These are phyloP conservation scores for Fratercula arctica DNA, from an alignment of 2,797 vertebrate species.

Conservation along the genomic window DNA sequence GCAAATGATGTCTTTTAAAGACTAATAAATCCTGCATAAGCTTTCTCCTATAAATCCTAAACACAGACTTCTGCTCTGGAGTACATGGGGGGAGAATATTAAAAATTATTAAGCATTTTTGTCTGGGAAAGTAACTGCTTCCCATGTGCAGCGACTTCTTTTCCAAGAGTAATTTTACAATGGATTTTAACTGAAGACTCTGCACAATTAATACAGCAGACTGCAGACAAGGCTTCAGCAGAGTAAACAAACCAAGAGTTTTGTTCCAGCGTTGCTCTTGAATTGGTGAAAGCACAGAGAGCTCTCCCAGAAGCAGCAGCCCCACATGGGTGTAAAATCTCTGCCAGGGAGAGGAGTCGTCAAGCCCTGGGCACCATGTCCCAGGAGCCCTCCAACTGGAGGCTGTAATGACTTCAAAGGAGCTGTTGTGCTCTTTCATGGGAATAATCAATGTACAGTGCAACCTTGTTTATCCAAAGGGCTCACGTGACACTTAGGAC, in stretches of 20 bases:
- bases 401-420: conserved; percentile 44
- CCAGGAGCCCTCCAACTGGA: neutral
- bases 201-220: neutral
- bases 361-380: neutral
- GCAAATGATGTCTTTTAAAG: conserved; percentile 32
- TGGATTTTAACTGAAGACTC: neutral
- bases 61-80: neutral
- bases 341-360: neutral
- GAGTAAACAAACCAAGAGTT: neutral
- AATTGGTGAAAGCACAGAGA: neutral
- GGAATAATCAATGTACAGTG: conserved; percentile 46
- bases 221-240: neutral
- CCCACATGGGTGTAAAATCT: neutral
- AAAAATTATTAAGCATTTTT: neutral
- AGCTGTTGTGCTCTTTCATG: conserved; percentile 31
- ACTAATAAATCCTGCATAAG: conserved; percentile 35
- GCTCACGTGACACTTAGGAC: conserved; percentile 51
- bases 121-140: conserved; percentile 34
- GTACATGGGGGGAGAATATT: neutral
- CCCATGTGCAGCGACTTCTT: neutral
- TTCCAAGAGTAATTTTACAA: conserved; percentile 51
- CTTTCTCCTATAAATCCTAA: conserved; percentile 31
- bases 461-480: conserved; percentile 43
- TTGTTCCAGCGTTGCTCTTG: neutral
- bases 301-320: neutral